phyloP scores from a whole-genome alignment of 2,888 invertebrate species.

The Thalpophila matura region DNA sequence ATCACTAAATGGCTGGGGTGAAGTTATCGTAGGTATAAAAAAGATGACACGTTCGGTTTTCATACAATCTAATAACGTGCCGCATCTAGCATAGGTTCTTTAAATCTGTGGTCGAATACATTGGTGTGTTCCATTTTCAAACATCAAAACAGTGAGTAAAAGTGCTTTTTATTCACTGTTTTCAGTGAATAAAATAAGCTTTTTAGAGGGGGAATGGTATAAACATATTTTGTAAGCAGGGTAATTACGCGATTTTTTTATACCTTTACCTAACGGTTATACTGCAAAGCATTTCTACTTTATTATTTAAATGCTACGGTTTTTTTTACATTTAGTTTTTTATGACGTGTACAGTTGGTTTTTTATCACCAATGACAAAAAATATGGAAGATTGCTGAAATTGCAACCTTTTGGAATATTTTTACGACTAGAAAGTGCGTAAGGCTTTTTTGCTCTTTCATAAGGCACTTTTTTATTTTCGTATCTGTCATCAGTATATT shows the following conservation, averaged over 20 bases:
- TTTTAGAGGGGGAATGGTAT: no score
- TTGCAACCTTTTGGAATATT: slow-evolving; percentile 64
- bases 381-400: slow-evolving; percentile 62
- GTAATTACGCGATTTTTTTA: slow-evolving; percentile 9
- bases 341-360: slow-evolving; percentile 32
- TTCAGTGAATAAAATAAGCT: no score
- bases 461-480: background rate
- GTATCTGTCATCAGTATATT: background rate
- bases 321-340: slow-evolving; percentile 33
- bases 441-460: slow-evolving; percentile 41
- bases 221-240: no score
- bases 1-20: no score
- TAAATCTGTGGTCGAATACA: no score
- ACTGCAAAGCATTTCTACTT: slow-evolving; percentile 26
- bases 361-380: slow-evolving; percentile 49
- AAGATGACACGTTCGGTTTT: no score
- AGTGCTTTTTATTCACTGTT: no score
- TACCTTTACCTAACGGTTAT: slow-evolving; percentile 36
- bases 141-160: no score
- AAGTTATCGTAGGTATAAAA: no score
- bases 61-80: no score
- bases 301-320: background rate
- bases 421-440: slow-evolving; percentile 75
- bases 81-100: no score
- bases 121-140: no score